These are phyloP conservation scores for Pipistrellus kuhlii DNA, from an alignment of 2,797 vertebrate species.

Conservation along the genomic window DNA sequence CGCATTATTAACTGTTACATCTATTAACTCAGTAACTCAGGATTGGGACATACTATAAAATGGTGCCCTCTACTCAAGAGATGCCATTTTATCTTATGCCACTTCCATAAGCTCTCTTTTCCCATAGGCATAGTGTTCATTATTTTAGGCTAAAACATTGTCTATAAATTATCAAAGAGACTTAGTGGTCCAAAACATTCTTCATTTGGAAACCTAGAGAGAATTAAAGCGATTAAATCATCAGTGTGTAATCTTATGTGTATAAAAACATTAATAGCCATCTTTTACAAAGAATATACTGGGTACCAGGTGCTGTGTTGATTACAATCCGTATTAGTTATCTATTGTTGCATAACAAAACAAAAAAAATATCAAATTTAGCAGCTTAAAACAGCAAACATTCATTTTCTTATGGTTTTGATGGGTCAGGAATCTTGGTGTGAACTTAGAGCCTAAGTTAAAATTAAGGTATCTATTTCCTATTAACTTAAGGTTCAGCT, in stretches of 20 bases:
- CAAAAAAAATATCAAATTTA: not conserved
- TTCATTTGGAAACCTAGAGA: conserved; percentile 44
- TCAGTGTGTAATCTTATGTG: not conserved
- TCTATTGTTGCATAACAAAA: conserved; percentile 29
- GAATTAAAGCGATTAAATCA: conserved; percentile 16
- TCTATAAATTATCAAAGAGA: not conserved
- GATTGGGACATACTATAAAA: not conserved
- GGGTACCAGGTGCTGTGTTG: not conserved
- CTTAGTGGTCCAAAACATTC: not conserved
- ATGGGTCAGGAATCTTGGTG: not conserved
- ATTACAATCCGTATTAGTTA: not conserved
- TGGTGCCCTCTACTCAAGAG: not conserved
- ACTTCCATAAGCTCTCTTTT: not conserved
- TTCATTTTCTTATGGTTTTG: not conserved
- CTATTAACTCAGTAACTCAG: not conserved
- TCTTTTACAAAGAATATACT: not conserved
- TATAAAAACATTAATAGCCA: not conserved
- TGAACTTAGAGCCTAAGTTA: not conserved
- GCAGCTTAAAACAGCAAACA: conserved; percentile 2
- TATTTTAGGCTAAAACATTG: conserved; percentile 7
- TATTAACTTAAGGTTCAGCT: not conserved
- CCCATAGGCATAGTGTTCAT: not conserved
- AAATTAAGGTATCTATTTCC: not conserved
- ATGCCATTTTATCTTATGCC: not conserved
- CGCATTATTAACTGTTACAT: too few species aligned